Conservation (phyloP, 64 coral and sea anemone species). For the Pachyseris speciosa region DNA sequence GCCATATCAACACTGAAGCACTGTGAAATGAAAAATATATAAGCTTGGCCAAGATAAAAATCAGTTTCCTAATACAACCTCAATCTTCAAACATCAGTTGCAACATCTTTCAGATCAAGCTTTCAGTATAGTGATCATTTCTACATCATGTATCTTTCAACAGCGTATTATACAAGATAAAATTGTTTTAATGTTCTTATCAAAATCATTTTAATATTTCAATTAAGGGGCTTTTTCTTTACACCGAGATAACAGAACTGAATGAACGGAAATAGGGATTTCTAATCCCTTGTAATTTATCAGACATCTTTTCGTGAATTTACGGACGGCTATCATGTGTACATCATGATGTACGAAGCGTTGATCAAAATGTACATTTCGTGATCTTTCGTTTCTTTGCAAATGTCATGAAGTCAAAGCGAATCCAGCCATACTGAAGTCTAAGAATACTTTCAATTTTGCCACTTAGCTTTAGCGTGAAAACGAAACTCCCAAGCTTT, state of each 20-base stretch:
- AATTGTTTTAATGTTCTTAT: constrained; percentile 1
- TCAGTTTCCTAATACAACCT: neutral
- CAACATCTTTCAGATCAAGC: neutral
- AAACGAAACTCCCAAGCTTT: too few relatives aligned
- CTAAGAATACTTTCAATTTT: too few relatives aligned
- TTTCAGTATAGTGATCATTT: neutral
- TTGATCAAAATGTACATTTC: too few relatives aligned
- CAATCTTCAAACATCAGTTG: neutral
- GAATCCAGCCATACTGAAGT: too few relatives aligned
- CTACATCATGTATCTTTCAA: neutral
- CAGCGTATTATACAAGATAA: neutral
- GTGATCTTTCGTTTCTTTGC: too few relatives aligned
- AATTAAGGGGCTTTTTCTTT: neutral
- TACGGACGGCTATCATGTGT: neutral
- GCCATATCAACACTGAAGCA: neutral
- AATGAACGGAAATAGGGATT: constrained; percentile 5
- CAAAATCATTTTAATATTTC: constrained; percentile 32
- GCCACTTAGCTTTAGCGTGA: too few relatives aligned
- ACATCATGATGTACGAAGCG: too few relatives aligned
- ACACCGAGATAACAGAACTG: neutral
- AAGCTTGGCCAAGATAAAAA: constrained; percentile 18
- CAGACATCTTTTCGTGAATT: neutral
- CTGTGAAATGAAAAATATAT: neutral
- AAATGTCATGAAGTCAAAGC: too few relatives aligned
- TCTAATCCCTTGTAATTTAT: neutral